Evolutionary conservation across 2,888 invertebrate genomes (phyloP), one percentile per base, ranked within the genome.

Genomic region (Eubasilissa splendida): DNA sequence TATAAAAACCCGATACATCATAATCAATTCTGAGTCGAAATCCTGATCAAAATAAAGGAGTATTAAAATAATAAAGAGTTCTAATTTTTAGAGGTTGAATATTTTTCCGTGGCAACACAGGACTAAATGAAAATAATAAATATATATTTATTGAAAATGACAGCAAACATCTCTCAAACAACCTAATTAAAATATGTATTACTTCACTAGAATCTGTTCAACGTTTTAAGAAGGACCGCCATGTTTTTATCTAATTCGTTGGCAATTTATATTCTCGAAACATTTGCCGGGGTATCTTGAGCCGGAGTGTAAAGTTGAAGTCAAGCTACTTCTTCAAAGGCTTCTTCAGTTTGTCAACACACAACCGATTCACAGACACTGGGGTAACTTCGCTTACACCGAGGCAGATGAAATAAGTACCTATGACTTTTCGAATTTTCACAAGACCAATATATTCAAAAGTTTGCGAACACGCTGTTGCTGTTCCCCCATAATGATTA

Each of bases 281-380:
- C 68, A 68, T 56, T 73, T 12, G 22, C 33, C 33, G 31, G 54
- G 31, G n/a, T 31, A 33, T 56, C 58, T 56, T 56, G 58, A 53
- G 54, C 53, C n/a, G 54, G 54, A 71, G 70, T 71, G 71, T 54
- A 58, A 73, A 68, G 22, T 71, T 66, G 68, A 50, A n/a, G 68
- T n/a, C 11, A 11, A 31, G 12, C 11, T 50, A 14, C 52, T 68
- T 68, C 68, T 68, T 68, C 68, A 68, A 68, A 68, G 68, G 68
- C 33, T 11, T 68, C 68, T 58, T 52, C 68, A 66, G 66, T 66
- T 66, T 68, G 68, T 68, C 68, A 9, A 68, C 68, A 68, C 68
- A 68, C 68, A 52, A 68, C 68, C 68, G 50, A 68, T 68, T 68
- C 68, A 50, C 14, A 68, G 50, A 42, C 68, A 50, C 68, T 50